A percentile compares a stretch with the other conserved stretches of the same genome.
These are phyloP conservation scores for Scolopax rusticola DNA, from an alignment of 2,797 vertebrate genomes.

Conservation along the genomic window DNA sequence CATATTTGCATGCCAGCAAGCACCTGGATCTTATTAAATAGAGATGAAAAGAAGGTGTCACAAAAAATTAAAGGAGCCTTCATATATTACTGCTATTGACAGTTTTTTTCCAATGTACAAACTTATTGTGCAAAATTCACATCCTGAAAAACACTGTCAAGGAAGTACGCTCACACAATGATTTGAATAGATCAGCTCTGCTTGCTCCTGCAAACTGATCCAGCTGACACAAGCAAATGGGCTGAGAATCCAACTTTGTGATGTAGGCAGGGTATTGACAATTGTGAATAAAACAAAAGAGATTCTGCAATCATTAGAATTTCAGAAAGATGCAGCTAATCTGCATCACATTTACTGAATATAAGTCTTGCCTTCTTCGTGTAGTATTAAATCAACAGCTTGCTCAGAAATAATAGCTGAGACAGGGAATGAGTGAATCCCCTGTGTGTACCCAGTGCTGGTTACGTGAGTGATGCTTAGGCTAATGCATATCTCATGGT, in stretches of 20 bases:
- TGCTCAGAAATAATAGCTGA: constrained; percentile 23
- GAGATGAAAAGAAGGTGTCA: not conserved
- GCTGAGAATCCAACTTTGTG: not conserved
- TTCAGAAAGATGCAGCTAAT: constrained; percentile 20
- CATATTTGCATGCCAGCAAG: not conserved
- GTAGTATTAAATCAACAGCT: constrained; percentile 15
- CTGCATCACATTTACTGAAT: not conserved
- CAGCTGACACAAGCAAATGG: not conserved
- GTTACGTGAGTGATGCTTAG: not conserved
- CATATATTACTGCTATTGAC: not conserved
- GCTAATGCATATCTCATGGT: not conserved
- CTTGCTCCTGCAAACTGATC: not conserved
- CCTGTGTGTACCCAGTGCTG: not conserved
- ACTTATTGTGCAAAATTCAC: not conserved
- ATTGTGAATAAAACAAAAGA: not conserved
- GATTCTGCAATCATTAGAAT: not conserved
- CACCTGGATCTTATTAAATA: not conserved
- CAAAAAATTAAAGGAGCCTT: not conserved
- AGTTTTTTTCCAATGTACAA: not conserved
- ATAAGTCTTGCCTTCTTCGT: not conserved
- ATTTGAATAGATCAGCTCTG: not conserved
- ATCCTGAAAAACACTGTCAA: not conserved
- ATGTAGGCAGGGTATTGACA: not conserved
- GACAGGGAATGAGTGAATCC: not conserved
- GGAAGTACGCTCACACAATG: not conserved